Evolutionary conservation across 2,888 invertebrate species (phyloP), one percentile per base, ranked within the genome.

Genomic region (Apantesis nais): DNA sequence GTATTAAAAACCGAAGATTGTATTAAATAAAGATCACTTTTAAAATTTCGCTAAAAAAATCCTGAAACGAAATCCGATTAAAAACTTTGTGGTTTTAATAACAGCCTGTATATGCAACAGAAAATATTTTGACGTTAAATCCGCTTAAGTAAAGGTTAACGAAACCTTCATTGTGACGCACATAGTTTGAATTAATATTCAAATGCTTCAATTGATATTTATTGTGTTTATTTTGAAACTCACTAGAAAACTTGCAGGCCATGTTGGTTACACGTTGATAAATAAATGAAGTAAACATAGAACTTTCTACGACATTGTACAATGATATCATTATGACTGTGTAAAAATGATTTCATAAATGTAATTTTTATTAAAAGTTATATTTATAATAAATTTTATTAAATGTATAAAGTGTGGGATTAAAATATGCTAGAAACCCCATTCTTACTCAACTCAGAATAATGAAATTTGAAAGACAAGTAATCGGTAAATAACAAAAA

Each of bases 111-210:
- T 75, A 81, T 73, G 70, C 68, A 31, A 63, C 11, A 63, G 87
- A 75, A 84, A 85, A 82, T 74, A 73, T 78, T 81, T 84, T 84
- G 77, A 83, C 85, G 81, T 87, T 89, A 89, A 92, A 92, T 89
- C 91, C 82, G 91, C 90, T 92, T 92, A 91, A 84, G 83, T 85
- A 83, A 86, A 89, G 86, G 85, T 89, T 89, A 90, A 90, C 89
- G 88, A 92, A 88, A 89, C 86, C 86, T 87, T 90, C 88, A 90
- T 90, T 88, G 87, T 86, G 81, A 82, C 82, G 85, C 85, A 86
- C 87, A 89, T 90, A 90, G 87, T 90, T 89, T 82, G 85, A 92
- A 91, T 92, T 87, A 90, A 90, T 90, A 88, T 89, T 88, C 84
- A 85, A 87, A 89, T 89, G 86, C 83, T 78, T 79, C 71, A 68